Base-by-base conservation (phyloP, 2,888 invertebrate species). In the Falcaria lacertinaria region DNA sequence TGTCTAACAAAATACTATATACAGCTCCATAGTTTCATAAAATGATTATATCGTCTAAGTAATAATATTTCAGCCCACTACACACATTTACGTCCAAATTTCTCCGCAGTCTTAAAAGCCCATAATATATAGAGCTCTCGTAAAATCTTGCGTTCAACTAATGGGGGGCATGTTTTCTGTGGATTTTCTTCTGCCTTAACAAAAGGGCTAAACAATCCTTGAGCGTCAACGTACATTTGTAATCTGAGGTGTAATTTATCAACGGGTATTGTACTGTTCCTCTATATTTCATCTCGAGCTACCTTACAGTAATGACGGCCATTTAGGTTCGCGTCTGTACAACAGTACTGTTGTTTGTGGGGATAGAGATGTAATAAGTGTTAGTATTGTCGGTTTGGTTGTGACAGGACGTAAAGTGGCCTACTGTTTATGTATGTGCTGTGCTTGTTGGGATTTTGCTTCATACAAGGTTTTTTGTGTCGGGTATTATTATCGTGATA, bases 211-310 rank as follows among this genome's bases (percentile, higher is more conserved):
- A 43, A 40, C 59, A 64, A 65, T 63, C 52, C 47, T 52, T 53
- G 54, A 60, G 59, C 66, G 60, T 60, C 63, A 53, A 48, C 63
- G 56, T 57, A 61, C 66, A 65, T 68, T 65, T 60, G 67, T 69
- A 63, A 69, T 60, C 58, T 56, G 48, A 45, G 43, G 48, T 49
- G 54, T 64, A 58, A 69, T 70, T 69, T 69, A 65, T 70, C 65
- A 69, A 52, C 32, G 37, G 41, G 57, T 60, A 69, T 70, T 70
- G 69, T 68, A 63, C 52, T 43, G 50, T 46, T 57, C 53, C 48
- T 51, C 53, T 61, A 64, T 70, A 66, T 63, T 64, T 68, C 64
- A 64, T 64, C 52, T 52, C 42, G 42, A 22, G 39, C 52, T 52
- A 57, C 50, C 57, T 37, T 36, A 22, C 37, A 22, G 25, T 37